phyloP scores from a whole-genome alignment of 2,888 invertebrate genomes.

The Coronaproctus castanopsis region DNA sequence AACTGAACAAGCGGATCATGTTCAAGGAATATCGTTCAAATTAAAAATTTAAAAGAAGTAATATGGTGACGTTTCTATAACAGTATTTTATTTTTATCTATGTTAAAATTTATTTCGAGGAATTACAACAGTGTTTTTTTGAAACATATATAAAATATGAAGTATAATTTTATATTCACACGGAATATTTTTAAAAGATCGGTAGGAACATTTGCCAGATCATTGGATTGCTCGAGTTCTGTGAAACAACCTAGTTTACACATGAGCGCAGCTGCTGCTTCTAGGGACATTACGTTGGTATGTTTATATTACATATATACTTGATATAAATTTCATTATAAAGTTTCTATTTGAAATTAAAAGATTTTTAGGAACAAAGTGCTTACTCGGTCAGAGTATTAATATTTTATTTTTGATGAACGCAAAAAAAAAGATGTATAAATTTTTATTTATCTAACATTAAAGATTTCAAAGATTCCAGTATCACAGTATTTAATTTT shows the following conservation, averaged over 20 bases:
- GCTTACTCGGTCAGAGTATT: conserved; percentile 4
- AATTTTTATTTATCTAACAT: neutral
- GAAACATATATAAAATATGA: too few species aligned
- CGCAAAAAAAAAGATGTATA: neutral
- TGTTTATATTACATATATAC: too few species aligned
- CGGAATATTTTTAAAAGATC: conserved; percentile 18
- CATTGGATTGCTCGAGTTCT: conserved; percentile 93
- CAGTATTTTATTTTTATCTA: too few species aligned
- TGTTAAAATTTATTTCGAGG: too few species aligned
- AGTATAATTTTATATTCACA: too few species aligned
- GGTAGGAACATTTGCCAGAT: conserved; percentile 79
- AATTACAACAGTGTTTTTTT: too few species aligned
- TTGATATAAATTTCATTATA: conserved; percentile 6
- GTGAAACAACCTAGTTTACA: conserved; percentile 96
- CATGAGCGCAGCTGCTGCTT: conserved; percentile 98
- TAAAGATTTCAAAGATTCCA: conserved; percentile 9
- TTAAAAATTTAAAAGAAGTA: too few species aligned
- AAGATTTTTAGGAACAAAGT: too few species aligned
- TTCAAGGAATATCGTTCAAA: too few species aligned
- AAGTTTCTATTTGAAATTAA: neutral
- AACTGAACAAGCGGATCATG: too few species aligned
- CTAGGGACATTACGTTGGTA: conserved; percentile 88
- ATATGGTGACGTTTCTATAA: too few species aligned
- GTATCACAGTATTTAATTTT: conserved; percentile 10
- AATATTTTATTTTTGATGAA: neutral